Conservation (phyloP, 2,113 vertebrate genomes). For the Pseudopipra pipra region DNA sequence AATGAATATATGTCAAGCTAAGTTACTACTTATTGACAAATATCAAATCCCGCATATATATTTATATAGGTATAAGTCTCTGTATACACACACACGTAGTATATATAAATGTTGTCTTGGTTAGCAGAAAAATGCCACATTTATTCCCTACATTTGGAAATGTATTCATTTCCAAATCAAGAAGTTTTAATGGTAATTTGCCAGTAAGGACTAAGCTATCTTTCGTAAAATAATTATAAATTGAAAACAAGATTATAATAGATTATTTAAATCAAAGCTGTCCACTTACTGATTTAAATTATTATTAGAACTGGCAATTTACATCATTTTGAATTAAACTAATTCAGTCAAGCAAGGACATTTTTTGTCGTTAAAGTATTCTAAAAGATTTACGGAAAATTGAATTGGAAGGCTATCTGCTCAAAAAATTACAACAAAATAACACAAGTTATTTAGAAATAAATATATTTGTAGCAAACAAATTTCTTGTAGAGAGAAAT, state of each 20-base stretch:
- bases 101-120: not conserved
- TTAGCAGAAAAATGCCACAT: not conserved
- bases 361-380: not conserved
- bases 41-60: not conserved
- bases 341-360: not conserved
- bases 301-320: constrained; percentile 22
- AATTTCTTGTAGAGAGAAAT: not conserved
- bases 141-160: not conserved
- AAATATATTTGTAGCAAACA: not conserved
- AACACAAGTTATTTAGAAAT: not conserved
- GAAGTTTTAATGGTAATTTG: not conserved
- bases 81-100: not conserved
- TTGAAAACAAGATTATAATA: constrained; percentile 24
- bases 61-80: not conserved
- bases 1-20: not conserved
- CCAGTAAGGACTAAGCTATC: not conserved
- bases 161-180: not conserved
- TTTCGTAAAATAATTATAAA: constrained; percentile 18
- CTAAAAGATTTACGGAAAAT: not conserved
- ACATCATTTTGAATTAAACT: constrained; percentile 13
- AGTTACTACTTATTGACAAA: not conserved
- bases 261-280: constrained; percentile 9
- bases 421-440: not conserved
- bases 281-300: not conserved
- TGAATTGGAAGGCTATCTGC: not conserved